Percentiles rank a stretch among this genome's conserved stretches.
phyloP scores from a whole-genome alignment of 2,888 invertebrate species.

The Dione juno region DNA sequence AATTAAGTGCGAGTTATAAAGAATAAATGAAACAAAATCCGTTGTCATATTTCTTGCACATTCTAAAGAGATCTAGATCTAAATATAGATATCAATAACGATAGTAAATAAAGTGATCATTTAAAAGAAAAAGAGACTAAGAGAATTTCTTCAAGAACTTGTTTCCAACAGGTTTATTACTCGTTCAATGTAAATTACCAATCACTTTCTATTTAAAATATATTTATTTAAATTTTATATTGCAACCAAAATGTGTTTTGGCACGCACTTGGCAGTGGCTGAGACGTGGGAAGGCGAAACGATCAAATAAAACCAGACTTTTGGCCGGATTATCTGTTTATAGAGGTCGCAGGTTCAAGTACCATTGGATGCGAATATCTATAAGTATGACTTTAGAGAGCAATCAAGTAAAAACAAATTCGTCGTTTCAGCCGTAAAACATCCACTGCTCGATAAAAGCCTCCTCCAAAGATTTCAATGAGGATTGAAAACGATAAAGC shows the following conservation, averaged over 20 bases:
- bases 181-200: conserved; percentile 5
- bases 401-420: too few species aligned
- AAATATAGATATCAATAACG: too few species aligned
- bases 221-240: conserved; percentile 42
- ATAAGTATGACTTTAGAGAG: too few species aligned
- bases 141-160: not conserved
- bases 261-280: conserved; percentile 38
- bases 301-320: conserved; percentile 12
- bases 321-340: not conserved
- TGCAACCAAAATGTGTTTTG: conserved; percentile 35
- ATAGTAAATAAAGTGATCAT: not conserved
- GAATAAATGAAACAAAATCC: too few species aligned
- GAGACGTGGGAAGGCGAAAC: conserved; percentile 34
- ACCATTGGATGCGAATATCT: not conserved
- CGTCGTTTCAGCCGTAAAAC: too few species aligned
- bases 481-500: too few species aligned
- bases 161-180: not conserved
- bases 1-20: too few species aligned
- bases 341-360: not conserved
- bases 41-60: too few species aligned
- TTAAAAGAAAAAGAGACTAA: not conserved
- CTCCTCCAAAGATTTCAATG: too few species aligned
- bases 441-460: too few species aligned
- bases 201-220: conserved; percentile 29
- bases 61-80: too few species aligned